Conservation (phyloP, 2,113 vertebrate genomes). For the Gulo gulo region DNA sequence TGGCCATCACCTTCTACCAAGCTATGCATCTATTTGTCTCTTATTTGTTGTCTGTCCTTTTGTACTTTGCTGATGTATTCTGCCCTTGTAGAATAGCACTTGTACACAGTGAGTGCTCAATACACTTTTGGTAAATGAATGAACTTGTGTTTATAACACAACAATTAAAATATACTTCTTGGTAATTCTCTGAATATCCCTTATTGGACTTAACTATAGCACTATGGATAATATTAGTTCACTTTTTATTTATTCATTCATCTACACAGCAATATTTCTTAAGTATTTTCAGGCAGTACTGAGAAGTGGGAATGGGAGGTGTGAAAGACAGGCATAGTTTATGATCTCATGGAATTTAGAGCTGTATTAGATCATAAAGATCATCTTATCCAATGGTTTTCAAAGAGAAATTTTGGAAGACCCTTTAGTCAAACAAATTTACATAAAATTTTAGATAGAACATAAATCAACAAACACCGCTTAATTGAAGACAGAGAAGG, state of each 20-base stretch:
- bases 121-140: neutral
- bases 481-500: neutral
- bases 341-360: conserved; percentile 7
- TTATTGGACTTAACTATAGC: neutral
- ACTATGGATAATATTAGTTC: neutral
- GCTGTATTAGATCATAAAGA: neutral
- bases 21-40: neutral
- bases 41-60: neutral
- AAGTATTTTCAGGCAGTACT: neutral
- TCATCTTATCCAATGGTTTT: neutral
- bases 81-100: neutral
- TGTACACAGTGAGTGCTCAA: neutral
- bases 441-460: conserved; percentile 23
- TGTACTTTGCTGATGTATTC: neutral
- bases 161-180: neutral
- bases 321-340: neutral
- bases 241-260: neutral
- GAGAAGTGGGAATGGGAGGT: neutral
- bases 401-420: neutral
- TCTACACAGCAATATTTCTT: neutral
- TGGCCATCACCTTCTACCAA: neutral
- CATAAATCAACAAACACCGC: neutral
- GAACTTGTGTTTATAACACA: neutral
- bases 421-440: neutral
- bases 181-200: neutral